A percentile compares a stretch with the other conserved stretches of the same genome.
These are phyloP conservation scores for Octodonta nipae DNA, from an alignment of 2,888 invertebrate genomes.

Conservation along the genomic window DNA sequence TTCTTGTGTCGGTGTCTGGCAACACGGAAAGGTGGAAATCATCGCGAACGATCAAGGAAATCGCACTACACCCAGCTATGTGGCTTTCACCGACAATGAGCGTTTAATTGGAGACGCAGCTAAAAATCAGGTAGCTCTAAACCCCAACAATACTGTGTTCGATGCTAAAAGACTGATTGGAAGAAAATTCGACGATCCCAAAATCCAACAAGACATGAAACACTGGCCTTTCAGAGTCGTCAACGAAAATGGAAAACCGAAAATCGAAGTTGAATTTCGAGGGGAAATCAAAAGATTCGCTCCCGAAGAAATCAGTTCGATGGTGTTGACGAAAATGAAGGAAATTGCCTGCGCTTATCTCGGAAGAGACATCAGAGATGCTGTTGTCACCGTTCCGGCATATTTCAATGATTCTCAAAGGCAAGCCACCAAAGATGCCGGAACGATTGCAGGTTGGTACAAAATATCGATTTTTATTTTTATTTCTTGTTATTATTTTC, in stretches of 20 bases:
- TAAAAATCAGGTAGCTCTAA: constrained; percentile 65
- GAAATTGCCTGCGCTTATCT: constrained; percentile 30
- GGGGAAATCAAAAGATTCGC: constrained; percentile 49
- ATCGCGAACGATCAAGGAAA: constrained; percentile 83
- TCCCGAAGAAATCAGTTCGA: constrained; percentile 57
- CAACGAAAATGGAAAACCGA: constrained; percentile 47
- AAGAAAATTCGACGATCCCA: constrained; percentile 58
- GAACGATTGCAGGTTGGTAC: constrained; percentile 33
- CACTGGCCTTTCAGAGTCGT: constrained; percentile 71
- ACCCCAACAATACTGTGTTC: constrained; percentile 56
- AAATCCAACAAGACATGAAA: constrained; percentile 67
- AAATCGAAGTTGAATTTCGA: constrained; percentile 50
- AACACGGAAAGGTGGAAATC: constrained; percentile 70
- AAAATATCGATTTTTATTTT: constrained; percentile 7
- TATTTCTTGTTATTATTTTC: constrained; percentile 1
- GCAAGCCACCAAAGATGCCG: constrained; percentile 71
- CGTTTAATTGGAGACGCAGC: constrained; percentile 74
- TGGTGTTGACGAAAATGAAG: constrained; percentile 40
- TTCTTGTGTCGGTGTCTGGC: constrained; percentile 71
- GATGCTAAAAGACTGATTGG: constrained; percentile 47
- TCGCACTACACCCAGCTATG: constrained; percentile 73
- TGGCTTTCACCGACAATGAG: constrained; percentile 75
- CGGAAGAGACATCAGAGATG: constrained; percentile 46
- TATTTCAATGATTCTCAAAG: constrained; percentile 51
- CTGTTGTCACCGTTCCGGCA: constrained; percentile 20